phyloP scores from a whole-genome alignment of 92 coral and sea anemone species.

The Epizoanthus illoricatus region DNA sequence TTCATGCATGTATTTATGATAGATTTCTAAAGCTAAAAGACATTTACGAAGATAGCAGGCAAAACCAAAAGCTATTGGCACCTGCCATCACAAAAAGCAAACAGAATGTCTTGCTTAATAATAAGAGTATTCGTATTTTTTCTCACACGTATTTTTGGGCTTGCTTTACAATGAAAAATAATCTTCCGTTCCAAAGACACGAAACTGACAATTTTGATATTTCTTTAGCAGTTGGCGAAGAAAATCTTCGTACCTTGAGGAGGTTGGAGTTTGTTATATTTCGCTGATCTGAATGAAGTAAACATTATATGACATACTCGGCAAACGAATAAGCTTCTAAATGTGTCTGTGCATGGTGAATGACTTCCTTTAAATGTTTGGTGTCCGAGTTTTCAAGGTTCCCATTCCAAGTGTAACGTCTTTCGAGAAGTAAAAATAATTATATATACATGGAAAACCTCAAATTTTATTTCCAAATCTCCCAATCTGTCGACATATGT shows the following conservation, averaged over 20 bases:
- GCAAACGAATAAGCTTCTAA: neutral
- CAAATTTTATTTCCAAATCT: neutral
- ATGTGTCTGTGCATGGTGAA: neutral
- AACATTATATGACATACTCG: neutral
- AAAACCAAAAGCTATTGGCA: too few relatives aligned
- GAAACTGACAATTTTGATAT: neutral
- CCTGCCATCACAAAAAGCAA: neutral
- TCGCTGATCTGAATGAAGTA: neutral
- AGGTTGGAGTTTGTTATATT: neutral
- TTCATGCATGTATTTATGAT: too few relatives aligned
- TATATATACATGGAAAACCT: neutral
- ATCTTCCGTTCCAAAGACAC: neutral
- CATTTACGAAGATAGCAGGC: too few relatives aligned
- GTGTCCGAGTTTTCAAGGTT: too few relatives aligned
- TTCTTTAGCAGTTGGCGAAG: neutral
- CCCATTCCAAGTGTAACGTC: too few relatives aligned
- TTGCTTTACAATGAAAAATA: neutral
- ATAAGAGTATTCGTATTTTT: neutral
- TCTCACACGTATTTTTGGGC: neutral
- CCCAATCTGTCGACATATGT: neutral
- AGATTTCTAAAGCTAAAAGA: too few relatives aligned
- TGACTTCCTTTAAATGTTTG: too few relatives aligned
- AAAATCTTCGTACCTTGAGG: neutral
- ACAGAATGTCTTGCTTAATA: neutral
- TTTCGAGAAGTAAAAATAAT: neutral